phyloP scores from a whole-genome alignment of 2,797 vertebrate species.

The Siniperca scherzeri region DNA sequence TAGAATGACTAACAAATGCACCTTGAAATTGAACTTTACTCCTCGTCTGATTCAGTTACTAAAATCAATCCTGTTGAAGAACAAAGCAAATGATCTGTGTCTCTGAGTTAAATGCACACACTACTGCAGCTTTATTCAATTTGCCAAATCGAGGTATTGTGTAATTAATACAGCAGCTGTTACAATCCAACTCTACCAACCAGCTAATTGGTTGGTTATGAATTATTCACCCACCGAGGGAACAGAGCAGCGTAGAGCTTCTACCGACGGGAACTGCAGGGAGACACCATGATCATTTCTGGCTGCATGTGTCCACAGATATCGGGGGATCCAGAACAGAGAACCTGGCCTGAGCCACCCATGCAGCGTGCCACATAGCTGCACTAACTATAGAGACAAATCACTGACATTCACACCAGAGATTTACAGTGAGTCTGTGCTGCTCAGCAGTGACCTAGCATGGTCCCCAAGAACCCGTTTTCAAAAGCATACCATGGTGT shows the following conservation, averaged over 20 bases:
- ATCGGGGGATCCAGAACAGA: slow-evolving; percentile 15
- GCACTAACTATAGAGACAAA: neutral
- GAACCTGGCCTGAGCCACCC: neutral
- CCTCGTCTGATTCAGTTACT: slow-evolving; percentile 6
- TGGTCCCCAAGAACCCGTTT: neutral
- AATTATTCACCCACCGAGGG: slow-evolving; percentile 62
- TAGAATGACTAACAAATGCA: no score
- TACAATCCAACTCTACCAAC: slow-evolving; percentile 26
- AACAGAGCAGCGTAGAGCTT: neutral
- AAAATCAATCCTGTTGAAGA: slow-evolving; percentile 22
- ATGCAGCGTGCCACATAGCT: neutral
- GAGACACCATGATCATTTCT: slow-evolving; percentile 45
- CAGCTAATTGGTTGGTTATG: slow-evolving; percentile 61
- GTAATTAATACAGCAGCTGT: slow-evolving; percentile 46
- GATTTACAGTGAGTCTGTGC: neutral
- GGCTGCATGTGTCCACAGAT: slow-evolving; percentile 46
- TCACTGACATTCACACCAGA: neutral
- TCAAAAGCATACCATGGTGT: neutral
- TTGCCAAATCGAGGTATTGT: slow-evolving; percentile 21
- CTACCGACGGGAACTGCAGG: slow-evolving; percentile 37
- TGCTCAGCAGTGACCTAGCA: neutral
- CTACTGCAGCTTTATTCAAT: slow-evolving; percentile 16
- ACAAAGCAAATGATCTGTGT: slow-evolving; percentile 22
- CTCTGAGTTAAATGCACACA: neutral
- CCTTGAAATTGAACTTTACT: slow-evolving; percentile 15